A percentile compares a stretch with the other conserved stretches of the same genome.
phyloP scores from a whole-genome alignment of 2,797 vertebrate species.

The Rhodeus uyekii region DNA sequence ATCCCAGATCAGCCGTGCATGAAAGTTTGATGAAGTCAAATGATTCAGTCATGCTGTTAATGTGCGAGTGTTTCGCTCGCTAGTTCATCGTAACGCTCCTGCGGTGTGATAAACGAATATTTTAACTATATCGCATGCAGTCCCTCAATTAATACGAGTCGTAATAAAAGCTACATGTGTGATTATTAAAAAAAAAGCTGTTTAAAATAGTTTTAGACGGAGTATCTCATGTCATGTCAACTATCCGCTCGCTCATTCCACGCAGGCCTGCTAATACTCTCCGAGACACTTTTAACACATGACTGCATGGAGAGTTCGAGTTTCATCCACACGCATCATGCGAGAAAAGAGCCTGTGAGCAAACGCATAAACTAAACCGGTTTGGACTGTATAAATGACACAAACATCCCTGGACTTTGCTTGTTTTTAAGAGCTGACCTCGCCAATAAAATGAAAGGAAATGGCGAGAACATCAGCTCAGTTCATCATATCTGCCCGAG shows the following conservation, averaged over 20 bases:
- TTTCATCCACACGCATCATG: not conserved
- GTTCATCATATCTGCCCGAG: constrained; percentile 72
- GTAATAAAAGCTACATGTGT: not conserved
- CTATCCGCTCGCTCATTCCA: too few species aligned
- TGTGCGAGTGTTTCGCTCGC: not conserved
- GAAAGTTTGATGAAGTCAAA: not conserved
- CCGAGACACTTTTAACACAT: not conserved
- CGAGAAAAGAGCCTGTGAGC: not conserved
- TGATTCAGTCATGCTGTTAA: not conserved
- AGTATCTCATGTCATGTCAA: not conserved
- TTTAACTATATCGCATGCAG: not conserved
- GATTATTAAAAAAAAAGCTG: not conserved
- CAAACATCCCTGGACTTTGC: constrained; percentile 70
- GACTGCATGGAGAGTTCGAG: not conserved
- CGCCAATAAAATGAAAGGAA: constrained; percentile 67
- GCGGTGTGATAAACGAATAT: not conserved
- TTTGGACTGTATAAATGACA: constrained; percentile 64
- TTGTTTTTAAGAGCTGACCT: constrained; percentile 73
- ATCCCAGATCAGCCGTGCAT: constrained; percentile 22
- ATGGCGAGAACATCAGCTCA: constrained; percentile 70
- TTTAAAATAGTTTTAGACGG: constrained; percentile 9
- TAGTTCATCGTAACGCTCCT: not conserved
- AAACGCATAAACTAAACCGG: not conserved
- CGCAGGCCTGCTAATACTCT: not conserved
- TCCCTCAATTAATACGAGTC: not conserved